A percentile compares a stretch with the other conserved stretches of the same genome.
These are phyloP conservation scores for Semnopithecus entellus DNA, from an alignment of 2,113 vertebrate genomes.

Conservation along the genomic window DNA sequence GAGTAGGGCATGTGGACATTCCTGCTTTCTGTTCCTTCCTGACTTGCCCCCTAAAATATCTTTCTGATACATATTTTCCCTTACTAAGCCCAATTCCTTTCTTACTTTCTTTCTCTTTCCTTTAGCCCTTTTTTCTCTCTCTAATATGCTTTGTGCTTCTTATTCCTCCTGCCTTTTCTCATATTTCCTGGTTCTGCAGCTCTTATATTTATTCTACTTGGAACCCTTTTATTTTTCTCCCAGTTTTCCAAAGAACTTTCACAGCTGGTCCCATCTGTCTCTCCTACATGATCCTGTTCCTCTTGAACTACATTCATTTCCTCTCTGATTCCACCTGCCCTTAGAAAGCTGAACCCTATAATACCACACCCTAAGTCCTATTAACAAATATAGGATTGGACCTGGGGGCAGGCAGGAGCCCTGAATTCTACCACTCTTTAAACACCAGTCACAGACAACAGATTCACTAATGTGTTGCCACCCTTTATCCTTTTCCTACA, in stretches of 20 bases:
- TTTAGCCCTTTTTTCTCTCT: neutral
- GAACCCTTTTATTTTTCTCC: constrained; percentile 29
- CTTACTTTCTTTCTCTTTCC: neutral
- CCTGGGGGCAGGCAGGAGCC: neutral
- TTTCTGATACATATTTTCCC: neutral
- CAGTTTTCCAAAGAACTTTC: constrained; percentile 29
- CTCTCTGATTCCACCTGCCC: constrained; percentile 31
- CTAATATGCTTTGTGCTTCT: neutral
- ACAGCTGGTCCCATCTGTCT: constrained; percentile 40
- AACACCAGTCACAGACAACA: neutral
- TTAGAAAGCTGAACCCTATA: neutral
- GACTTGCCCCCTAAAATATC: neutral
- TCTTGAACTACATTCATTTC: neutral
- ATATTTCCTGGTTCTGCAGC: neutral
- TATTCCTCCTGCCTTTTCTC: neutral
- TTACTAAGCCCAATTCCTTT: neutral
- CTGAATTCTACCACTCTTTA: neutral
- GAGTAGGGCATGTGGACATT: neutral
- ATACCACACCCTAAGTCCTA: neutral
- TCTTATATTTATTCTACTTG: constrained; percentile 32
- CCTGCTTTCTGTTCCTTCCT: neutral
- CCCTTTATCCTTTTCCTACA: neutral
- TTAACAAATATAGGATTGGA: neutral
- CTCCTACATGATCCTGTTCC: neutral
- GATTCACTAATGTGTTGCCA: neutral